Evolutionary conservation across 2,113 vertebrate genomes (phyloP).

Genomic region (Austrofundulus limnaeus): DNA sequence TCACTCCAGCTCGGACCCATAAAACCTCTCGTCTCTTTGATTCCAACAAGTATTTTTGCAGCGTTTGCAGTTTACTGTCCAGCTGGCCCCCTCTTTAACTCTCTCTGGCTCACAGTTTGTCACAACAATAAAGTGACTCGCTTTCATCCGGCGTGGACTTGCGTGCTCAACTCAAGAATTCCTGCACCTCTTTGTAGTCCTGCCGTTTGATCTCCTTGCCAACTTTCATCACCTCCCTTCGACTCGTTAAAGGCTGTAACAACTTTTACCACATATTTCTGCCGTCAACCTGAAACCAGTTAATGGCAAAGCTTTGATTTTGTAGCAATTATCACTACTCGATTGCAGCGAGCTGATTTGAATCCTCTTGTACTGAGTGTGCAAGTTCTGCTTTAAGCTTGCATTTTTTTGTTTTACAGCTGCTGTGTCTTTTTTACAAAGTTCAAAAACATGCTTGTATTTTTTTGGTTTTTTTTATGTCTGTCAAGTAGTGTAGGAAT

Average conservation of each 20-base stretch:
- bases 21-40: background rate
- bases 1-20: slow-evolving; percentile 1
- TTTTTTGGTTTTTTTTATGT: no score
- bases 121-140: slow-evolving; percentile 26
- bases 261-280: background rate
- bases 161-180: slow-evolving; percentile 28
- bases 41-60: slow-evolving; percentile 12
- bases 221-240: slow-evolving; percentile 1
- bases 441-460: no score
- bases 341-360: background rate
- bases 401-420: no score
- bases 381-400: background rate
- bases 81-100: slow-evolving; percentile 33
- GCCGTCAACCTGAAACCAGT: slow-evolving; percentile 11
- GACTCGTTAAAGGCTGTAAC: background rate
- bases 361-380: background rate
- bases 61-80: slow-evolving; percentile 22
- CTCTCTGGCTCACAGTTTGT: slow-evolving; percentile 9
- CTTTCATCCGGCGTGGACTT: slow-evolving; percentile 16
- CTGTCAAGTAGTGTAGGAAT: no score
- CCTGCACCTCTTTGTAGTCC: slow-evolving; percentile 17
- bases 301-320: slow-evolving; percentile 1
- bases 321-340: background rate
- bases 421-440: no score
- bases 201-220: slow-evolving; percentile 35